Conservation (phyloP, 2,888 invertebrate species). For the Reticulitermes lucifugus region DNA sequence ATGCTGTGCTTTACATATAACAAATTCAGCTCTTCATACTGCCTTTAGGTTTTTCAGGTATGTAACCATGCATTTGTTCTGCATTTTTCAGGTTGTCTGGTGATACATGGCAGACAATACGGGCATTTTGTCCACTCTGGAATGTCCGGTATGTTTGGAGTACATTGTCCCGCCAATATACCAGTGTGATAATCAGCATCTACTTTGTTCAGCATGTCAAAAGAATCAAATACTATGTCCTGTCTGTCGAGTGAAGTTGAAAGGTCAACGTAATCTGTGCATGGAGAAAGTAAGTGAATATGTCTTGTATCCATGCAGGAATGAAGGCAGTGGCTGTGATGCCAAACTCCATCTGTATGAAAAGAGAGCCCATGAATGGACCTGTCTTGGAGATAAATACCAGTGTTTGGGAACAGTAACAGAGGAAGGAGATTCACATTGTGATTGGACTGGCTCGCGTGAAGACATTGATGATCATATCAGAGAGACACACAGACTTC, state of each 20-base stretch:
- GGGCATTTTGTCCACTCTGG: background rate
- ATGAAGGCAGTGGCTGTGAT: background rate
- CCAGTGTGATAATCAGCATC: background rate
- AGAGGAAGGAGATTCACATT: background rate
- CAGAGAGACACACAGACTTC: background rate
- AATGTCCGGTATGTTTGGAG: constrained; percentile 6
- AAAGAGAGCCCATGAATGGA: background rate
- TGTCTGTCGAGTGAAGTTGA: background rate
- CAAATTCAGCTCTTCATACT: no score
- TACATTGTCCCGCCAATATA: background rate
- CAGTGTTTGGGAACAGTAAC: background rate
- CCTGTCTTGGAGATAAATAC: background rate
- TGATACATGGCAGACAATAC: background rate
- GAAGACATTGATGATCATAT: background rate
- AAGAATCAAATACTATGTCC: background rate
- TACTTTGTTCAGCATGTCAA: background rate
- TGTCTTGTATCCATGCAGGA: background rate
- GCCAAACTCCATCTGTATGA: background rate
- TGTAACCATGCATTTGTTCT: background rate
- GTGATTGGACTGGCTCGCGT: background rate
- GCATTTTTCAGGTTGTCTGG: background rate
- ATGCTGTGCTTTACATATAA: no score
- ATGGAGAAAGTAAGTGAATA: background rate
- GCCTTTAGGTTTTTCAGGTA: no score
- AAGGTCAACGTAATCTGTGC: background rate